Percentiles rank a stretch among this genome's conserved stretches.
phyloP scores from a whole-genome alignment of 2,888 invertebrate genomes.

The Brachyopa scutellaris region DNA sequence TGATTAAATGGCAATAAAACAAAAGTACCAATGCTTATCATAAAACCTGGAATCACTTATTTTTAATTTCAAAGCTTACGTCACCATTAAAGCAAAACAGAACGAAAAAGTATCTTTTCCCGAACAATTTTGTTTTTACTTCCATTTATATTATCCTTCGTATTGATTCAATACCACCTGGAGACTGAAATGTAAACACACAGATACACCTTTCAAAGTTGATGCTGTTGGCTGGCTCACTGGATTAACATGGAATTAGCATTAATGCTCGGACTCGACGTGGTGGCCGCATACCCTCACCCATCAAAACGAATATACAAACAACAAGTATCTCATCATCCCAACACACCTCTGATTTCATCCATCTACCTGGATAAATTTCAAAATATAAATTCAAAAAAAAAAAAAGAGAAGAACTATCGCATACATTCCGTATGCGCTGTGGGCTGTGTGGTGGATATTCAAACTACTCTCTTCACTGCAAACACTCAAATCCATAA shows the following conservation, averaged over 20 bases:
- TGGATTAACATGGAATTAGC: no score
- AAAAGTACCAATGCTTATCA: conserved; percentile 1
- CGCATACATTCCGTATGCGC: no score
- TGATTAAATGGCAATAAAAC: conserved; percentile 46
- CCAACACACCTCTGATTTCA: conserved; percentile 27
- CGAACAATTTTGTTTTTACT: background rate
- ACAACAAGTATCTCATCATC: no score
- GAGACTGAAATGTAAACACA: no score
- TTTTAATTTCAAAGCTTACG: no score
- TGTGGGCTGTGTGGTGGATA: no score
- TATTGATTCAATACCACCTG: conserved; percentile 11
- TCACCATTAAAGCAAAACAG: background rate
- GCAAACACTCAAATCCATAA: background rate
- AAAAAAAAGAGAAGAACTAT: no score
- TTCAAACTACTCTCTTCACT: background rate
- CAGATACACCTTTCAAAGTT: background rate
- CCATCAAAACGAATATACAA: no score
- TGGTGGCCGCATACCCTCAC: no score
- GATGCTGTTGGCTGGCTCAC: background rate
- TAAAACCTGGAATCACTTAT: no score
- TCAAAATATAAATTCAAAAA: background rate
- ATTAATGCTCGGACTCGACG: conserved; percentile 49
- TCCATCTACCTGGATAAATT: conserved; percentile 25
- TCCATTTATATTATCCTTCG: conserved; percentile 22
- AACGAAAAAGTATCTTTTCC: conserved; percentile 1